A percentile compares a stretch with the other conserved stretches of the same genome.
phyloP scores from a whole-genome alignment of 2,113 vertebrate species.

The Seriola rivoliana region DNA sequence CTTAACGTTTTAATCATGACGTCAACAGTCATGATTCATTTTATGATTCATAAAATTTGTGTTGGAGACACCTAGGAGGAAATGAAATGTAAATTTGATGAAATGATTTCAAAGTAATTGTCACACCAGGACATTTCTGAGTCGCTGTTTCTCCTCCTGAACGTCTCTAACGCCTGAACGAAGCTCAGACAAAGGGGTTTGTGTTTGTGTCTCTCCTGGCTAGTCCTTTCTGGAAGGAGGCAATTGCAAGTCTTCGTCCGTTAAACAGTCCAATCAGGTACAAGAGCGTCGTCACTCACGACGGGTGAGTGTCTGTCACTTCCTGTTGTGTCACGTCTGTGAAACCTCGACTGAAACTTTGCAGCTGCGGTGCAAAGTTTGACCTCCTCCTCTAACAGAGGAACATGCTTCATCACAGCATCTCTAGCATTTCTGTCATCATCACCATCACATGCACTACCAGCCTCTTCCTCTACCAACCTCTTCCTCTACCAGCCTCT shows the following conservation, averaged over 20 bases:
- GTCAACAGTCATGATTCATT: background rate
- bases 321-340: constrained; percentile 59
- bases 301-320: constrained; percentile 81
- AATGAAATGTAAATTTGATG: background rate
- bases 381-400: constrained; percentile 16
- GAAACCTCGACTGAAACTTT: constrained; percentile 60
- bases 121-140: background rate
- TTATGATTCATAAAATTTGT: background rate
- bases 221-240: constrained; percentile 82
- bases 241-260: constrained; percentile 81
- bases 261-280: constrained; percentile 86
- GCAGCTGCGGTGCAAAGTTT: constrained; percentile 51
- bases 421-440: background rate
- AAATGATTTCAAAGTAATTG: background rate
- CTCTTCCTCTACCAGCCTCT: too few relatives aligned
- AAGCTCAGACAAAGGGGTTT: constrained; percentile 57
- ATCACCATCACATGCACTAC: background rate
- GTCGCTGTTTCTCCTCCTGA: background rate
- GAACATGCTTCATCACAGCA: background rate
- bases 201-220: constrained; percentile 70
- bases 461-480: too few relatives aligned
- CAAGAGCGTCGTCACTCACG: constrained; percentile 78
- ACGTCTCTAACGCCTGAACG: background rate
- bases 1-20: background rate
- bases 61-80: background rate